A percentile compares a stretch with the other conserved stretches of the same genome.
phyloP scores from a whole-genome alignment of 2,888 invertebrate species.

The Rotaria magnacalcarata region DNA sequence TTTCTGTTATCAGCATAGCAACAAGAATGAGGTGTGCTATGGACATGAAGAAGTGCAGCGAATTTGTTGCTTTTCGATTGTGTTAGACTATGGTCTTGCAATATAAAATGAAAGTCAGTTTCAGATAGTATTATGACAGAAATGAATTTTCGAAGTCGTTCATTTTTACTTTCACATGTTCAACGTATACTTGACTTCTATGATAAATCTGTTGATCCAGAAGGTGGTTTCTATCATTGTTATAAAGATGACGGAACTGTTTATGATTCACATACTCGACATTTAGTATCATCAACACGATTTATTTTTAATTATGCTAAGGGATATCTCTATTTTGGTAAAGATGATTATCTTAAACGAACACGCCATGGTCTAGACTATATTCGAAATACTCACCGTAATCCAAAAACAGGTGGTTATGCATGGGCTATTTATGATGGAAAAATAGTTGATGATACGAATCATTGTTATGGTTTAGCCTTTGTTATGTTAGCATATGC shows the following conservation, averaged over 20 bases:
- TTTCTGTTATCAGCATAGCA: no score
- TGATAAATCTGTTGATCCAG: constrained; percentile 1
- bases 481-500: constrained; percentile 19
- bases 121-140: neutral
- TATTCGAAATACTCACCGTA: constrained; percentile 11
- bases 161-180: constrained; percentile 3
- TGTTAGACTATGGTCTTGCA: no score
- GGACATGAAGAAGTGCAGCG: no score
- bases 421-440: constrained; percentile 34
- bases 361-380: neutral
- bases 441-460: neutral
- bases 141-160: constrained; percentile 8
- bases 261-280: constrained; percentile 3
- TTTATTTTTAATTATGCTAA: constrained; percentile 29
- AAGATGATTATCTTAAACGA: neutral
- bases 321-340: constrained; percentile 2
- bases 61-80: no score
- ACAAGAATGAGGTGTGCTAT: no score
- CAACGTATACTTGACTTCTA: neutral
- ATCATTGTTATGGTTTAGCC: constrained; percentile 27
- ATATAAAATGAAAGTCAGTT: neutral
- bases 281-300: constrained; percentile 32
- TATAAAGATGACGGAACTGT: constrained; percentile 28
- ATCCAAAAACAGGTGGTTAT: constrained; percentile 32
- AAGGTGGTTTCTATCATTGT: constrained; percentile 35